These are phyloP conservation scores for Sorex maritimensis DNA, from an alignment of 2,797 vertebrate species.

Conservation along the genomic window DNA sequence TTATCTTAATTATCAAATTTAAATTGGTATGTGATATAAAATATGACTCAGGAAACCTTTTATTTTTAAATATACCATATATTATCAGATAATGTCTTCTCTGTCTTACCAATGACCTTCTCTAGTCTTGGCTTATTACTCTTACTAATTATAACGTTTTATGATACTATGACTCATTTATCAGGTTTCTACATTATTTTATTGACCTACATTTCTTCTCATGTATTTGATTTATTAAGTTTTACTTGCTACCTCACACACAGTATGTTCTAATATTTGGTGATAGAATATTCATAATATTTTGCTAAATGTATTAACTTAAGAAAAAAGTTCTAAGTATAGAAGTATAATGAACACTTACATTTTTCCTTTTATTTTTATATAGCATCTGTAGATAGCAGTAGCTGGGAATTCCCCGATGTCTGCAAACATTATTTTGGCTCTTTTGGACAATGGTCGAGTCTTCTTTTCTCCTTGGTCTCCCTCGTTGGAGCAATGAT, in stretches of 20 bases:
- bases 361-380: slow-evolving; percentile 56
- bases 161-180: background rate
- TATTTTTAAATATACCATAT: background rate
- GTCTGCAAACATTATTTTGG: slow-evolving; percentile 98
- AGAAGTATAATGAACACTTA: background rate
- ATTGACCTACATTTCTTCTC: background rate
- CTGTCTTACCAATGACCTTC: background rate
- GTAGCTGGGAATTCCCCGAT: slow-evolving; percentile 97
- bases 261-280: background rate
- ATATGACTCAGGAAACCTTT: background rate
- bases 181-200: background rate
- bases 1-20: slow-evolving; percentile 29
- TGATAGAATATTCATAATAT: background rate
- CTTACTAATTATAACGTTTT: slow-evolving; percentile 7
- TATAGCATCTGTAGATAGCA: slow-evolving; percentile 93
- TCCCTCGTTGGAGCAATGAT: slow-evolving; percentile 98
- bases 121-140: background rate
- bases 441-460: slow-evolving; percentile 96
- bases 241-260: slow-evolving; percentile 36
- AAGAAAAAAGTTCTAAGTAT: slow-evolving; percentile 6
- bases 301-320: slow-evolving; percentile 54
- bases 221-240: slow-evolving; percentile 13
- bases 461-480: slow-evolving; percentile 96
- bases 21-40: background rate
- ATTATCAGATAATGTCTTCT: slow-evolving; percentile 21